Evolutionary conservation across 2,113 vertebrate genomes (phyloP), one percentile per base, ranked within the genome.

Genomic region (Tetrax tetrax): DNA sequence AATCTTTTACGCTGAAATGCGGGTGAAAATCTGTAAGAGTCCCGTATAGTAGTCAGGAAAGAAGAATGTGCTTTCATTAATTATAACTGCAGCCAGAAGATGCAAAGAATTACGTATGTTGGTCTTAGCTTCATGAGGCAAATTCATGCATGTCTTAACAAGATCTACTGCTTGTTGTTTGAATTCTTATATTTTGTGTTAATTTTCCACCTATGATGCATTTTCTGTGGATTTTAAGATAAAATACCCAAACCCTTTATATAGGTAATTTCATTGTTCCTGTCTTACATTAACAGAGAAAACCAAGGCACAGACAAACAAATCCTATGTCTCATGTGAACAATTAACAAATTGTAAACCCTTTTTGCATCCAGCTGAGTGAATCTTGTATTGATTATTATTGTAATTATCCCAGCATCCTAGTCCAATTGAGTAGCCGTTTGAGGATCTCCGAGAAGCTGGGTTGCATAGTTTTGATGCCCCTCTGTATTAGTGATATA

Each of bases 321-420:
- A 89, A 68, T 74, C 61, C 87, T 64, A 29, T 5, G 35, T 84
- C 48, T 83, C 18, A 2, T 61, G 60, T 79, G 50, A 95, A 57
- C 63, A 87, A 87, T 83, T 69, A 61, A 59, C 66, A 89, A 90
- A 63, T 83, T 53, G 20, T 72, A 93, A 94, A 87, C 31, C 13
- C 13, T 65, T 83, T 59, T 57, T 92, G 23, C 76, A 78, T 75
- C 85, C 53, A 84, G 18, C 83, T 89, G 60, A 78, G 68, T 77
- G 56, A 66, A 63, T 60, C 64, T 71, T 92, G 23, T 54, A 75
- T 95, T 95, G 89, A 68, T 90, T 95, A 81, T 64, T 33, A 69
- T 69, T 6, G 12, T 76, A 72, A 84, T 82, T 91, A 85, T 72
- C 41, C 28, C 63, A 13, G 22, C 60, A 53, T 75, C 94, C 72